phyloP scores from a whole-genome alignment of 2,888 invertebrate genomes.

The Leptinotarsa tumamoca region DNA sequence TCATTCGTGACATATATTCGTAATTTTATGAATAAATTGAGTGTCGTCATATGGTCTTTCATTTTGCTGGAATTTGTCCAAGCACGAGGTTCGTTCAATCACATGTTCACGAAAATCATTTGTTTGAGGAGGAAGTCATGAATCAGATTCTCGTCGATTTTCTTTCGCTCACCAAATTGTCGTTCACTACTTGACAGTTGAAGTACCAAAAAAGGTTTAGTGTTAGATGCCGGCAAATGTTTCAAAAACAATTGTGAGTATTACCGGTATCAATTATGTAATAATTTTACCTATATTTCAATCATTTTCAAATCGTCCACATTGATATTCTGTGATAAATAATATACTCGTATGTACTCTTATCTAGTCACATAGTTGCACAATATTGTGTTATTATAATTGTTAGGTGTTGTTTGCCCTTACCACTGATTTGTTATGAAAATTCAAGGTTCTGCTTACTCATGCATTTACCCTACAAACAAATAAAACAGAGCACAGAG shows the following conservation, averaged over 20 bases:
- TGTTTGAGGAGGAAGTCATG: too few species aligned
- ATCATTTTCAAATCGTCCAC: too few species aligned
- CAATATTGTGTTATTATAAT: background rate
- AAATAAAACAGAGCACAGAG: too few species aligned
- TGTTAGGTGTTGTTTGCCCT: background rate
- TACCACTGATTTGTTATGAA: background rate
- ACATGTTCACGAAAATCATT: constrained; percentile 34
- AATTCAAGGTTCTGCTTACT: background rate
- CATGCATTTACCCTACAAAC: background rate
- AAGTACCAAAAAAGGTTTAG: background rate
- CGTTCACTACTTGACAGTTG: background rate
- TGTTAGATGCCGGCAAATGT: background rate
- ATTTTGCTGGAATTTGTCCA: constrained; percentile 45
- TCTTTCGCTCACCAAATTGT: background rate
- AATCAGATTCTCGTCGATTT: background rate
- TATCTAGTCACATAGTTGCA: background rate
- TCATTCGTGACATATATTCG: too few species aligned
- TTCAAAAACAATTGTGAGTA: background rate
- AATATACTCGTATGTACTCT: background rate
- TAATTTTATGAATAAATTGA: background rate
- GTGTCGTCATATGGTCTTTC: constrained; percentile 25
- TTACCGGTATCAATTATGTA: too few species aligned
- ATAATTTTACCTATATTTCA: too few species aligned
- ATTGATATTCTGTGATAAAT: too few species aligned
- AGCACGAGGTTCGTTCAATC: constrained; percentile 43